These are phyloP conservation scores for Betta splendens DNA, from an alignment of 2,797 vertebrate genomes.

Conservation along the genomic window DNA sequence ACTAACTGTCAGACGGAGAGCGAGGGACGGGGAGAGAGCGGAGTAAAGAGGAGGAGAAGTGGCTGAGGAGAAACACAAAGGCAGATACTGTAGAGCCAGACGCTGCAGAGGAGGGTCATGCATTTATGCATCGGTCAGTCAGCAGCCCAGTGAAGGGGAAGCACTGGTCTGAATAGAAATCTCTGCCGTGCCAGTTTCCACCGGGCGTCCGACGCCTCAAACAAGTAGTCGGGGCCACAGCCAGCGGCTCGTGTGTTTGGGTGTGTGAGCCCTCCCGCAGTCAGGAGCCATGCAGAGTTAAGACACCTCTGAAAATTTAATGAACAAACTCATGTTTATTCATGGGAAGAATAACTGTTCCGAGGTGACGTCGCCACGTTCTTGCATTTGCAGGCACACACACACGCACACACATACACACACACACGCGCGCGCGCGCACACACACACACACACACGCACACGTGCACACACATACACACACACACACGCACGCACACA, in stretches of 20 bases:
- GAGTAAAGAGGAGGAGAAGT: constrained; percentile 36
- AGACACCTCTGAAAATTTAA: constrained; percentile 82
- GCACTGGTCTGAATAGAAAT: constrained; percentile 67
- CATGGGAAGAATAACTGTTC: constrained; percentile 70
- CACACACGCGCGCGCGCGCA: too few relatives aligned
- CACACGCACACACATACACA: too few relatives aligned
- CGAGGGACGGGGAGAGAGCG: constrained; percentile 9
- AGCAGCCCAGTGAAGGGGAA: constrained; percentile 54
- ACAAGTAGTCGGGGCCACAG: constrained; percentile 71
- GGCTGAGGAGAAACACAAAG: constrained; percentile 36
- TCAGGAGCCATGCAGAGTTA: constrained; percentile 76
- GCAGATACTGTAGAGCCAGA: constrained; percentile 41
- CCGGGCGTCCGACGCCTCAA: constrained; percentile 59
- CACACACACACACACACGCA: constrained; percentile 12
- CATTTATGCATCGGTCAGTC: constrained; percentile 74
- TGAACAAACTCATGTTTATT: constrained; percentile 78
- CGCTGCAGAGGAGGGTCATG: constrained; percentile 49
- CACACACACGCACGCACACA: constrained; percentile 8
- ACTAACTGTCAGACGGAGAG: constrained; percentile 39
- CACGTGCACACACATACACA: constrained; percentile 7
- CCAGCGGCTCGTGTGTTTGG: constrained; percentile 20
- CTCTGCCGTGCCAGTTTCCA: constrained; percentile 66
- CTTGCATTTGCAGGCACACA: constrained; percentile 1
- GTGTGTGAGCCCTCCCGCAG: constrained; percentile 69
- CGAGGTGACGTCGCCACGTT: constrained; percentile 43